A percentile compares a stretch with the other conserved stretches of the same genome.
These are phyloP conservation scores for Recurvirostra avosetta DNA, from an alignment of 2,113 vertebrate species.

Conservation along the genomic window DNA sequence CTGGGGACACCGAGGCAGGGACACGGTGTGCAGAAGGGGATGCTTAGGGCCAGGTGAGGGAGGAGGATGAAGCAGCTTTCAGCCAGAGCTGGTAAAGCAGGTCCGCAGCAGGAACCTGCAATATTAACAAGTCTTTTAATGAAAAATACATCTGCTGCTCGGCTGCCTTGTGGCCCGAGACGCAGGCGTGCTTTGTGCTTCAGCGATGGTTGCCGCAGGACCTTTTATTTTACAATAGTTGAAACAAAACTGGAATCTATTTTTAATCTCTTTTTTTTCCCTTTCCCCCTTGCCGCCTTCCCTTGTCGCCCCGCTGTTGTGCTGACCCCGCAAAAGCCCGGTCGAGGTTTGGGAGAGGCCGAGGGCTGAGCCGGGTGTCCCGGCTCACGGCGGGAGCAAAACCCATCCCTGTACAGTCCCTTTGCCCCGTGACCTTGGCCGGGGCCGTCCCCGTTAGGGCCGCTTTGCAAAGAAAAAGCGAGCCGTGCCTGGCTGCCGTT, in stretches of 20 bases:
- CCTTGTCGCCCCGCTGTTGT: neutral
- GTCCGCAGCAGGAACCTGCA: neutral
- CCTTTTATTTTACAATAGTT: conserved; percentile 1
- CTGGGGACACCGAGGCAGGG: neutral
- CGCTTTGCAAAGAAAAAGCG: neutral
- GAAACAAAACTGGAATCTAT: conserved; percentile 32
- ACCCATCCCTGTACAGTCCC: neutral
- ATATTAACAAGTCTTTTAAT: conserved; percentile 31
- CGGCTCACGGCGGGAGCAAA: neutral
- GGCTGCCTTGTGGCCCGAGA: accelerated
- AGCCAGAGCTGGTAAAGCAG: neutral
- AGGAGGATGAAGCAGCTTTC: neutral
- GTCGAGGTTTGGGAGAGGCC: neutral
- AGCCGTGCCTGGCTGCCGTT: neutral
- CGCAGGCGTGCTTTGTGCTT: neutral
- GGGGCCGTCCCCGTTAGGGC: neutral
- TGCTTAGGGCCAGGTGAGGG: neutral
- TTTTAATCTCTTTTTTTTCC: neutral
- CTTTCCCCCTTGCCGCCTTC: neutral
- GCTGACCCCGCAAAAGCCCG: neutral
- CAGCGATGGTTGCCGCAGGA: neutral
- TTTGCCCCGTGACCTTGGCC: neutral
- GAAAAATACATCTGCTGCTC: conserved; percentile 11
- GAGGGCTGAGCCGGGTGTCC: neutral
- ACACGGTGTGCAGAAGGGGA: neutral